phyloP scores from a whole-genome alignment of 2,113 vertebrate genomes.

The Rhineura floridana region DNA sequence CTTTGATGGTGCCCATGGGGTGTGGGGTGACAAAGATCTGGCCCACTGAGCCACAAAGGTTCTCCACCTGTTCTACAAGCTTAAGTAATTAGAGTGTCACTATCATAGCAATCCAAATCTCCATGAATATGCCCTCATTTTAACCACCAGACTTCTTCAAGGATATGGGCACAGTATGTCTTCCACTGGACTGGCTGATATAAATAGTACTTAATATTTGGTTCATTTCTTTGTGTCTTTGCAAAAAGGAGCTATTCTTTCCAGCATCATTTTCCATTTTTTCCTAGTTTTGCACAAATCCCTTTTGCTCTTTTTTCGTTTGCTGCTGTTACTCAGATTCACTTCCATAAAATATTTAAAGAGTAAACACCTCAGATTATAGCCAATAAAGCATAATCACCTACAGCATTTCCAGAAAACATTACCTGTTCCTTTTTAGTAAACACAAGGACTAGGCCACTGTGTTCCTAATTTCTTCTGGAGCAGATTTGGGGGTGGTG shows the following conservation, averaged over 20 bases:
- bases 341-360: conserved; percentile 59
- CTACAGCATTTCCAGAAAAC: conserved; percentile 43
- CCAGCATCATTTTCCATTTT: conserved; percentile 43
- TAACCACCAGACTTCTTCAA: neutral
- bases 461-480: neutral
- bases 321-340: conserved; percentile 45
- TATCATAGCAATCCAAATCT: neutral
- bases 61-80: too few relatives aligned
- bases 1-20: too few relatives aligned
- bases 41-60: too few relatives aligned
- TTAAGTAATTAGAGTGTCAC: neutral
- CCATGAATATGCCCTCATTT: conserved; percentile 5
- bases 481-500: too few relatives aligned
- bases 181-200: conserved; percentile 15
- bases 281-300: conserved; percentile 35
- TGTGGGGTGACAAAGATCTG: too few relatives aligned
- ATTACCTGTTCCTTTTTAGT: conserved; percentile 29
- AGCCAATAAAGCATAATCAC: conserved; percentile 35
- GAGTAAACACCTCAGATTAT: conserved; percentile 14
- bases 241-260: conserved; percentile 36
- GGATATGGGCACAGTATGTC: neutral
- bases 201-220: conserved; percentile 67
- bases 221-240: conserved; percentile 61
- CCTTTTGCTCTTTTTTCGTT: conserved; percentile 36
- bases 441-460: neutral